Evolutionary conservation across 2,113 vertebrate genomes (phyloP).

Genomic region (Argyrosomus japonicus): DNA sequence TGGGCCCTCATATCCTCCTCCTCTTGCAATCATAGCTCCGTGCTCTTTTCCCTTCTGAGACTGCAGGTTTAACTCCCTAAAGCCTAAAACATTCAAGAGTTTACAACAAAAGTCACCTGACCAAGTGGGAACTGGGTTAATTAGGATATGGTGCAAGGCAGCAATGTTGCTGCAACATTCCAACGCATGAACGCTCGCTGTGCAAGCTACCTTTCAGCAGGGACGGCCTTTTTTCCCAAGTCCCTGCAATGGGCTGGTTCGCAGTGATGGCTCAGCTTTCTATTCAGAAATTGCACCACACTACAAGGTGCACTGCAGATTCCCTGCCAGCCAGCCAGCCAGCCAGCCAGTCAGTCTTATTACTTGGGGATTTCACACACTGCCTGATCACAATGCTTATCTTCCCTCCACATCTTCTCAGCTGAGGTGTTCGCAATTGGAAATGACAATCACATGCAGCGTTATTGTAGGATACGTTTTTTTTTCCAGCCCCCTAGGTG

Average conservation of each 20-base stretch:
- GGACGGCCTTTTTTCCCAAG: constrained; percentile 64
- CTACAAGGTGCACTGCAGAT: constrained; percentile 83
- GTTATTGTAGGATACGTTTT: constrained; percentile 56
- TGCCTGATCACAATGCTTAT: constrained; percentile 77
- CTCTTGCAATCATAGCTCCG: constrained; percentile 62
- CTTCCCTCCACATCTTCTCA: constrained; percentile 70
- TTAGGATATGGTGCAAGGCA: constrained; percentile 71
- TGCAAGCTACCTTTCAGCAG: constrained; percentile 68
- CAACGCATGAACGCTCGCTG: constrained; percentile 61
- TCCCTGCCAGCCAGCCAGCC: constrained; percentile 65
- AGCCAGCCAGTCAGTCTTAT: constrained; percentile 69
- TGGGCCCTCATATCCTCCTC: constrained; percentile 59
- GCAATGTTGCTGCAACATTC: constrained; percentile 73
- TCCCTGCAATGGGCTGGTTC: constrained; percentile 77
- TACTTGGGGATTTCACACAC: constrained; percentile 79
- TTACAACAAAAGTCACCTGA: constrained; percentile 71
- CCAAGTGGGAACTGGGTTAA: constrained; percentile 76
- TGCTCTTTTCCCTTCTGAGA: constrained; percentile 62
- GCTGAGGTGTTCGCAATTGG: constrained; percentile 70
- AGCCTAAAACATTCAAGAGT: constrained; percentile 52
- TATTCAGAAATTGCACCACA: constrained; percentile 77
- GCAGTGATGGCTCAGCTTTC: constrained; percentile 82
- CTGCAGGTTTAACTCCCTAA: constrained; percentile 72
- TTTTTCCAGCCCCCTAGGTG: constrained; percentile 22
- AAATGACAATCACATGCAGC: constrained; percentile 74